These are phyloP conservation scores for Holacanthella duospinosa DNA, from an alignment of 2,888 invertebrate genomes.

Conservation along the genomic window DNA sequence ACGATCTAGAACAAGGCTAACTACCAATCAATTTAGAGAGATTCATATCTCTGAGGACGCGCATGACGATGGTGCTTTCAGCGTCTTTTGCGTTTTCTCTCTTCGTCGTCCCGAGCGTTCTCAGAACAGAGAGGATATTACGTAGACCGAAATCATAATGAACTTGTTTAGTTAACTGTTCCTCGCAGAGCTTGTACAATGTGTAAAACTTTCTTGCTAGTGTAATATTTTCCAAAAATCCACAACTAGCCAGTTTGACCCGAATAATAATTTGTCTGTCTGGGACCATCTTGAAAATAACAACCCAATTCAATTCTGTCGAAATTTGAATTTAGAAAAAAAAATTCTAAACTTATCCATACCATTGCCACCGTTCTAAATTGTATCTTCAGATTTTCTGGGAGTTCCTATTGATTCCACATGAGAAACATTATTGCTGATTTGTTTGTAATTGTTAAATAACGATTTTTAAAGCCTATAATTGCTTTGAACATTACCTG, in stretches of 20 bases:
- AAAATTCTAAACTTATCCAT: slow-evolving; percentile 26
- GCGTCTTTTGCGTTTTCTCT: slow-evolving; percentile 81
- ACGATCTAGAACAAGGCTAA: no score
- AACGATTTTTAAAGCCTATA: no score
- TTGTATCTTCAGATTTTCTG: slow-evolving; percentile 94
- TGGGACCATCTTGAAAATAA: slow-evolving; percentile 62
- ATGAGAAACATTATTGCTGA: no score
- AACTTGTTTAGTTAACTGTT: slow-evolving; percentile 93
- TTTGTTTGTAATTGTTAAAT: no score
- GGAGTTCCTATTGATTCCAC: slow-evolving; percentile 67
- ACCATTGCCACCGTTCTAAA: slow-evolving; percentile 98
- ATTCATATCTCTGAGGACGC: slow-evolving; percentile 93
- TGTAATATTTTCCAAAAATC: slow-evolving; percentile 89
- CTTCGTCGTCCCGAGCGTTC: slow-evolving; percentile 86
- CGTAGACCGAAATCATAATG: slow-evolving; percentile 94
- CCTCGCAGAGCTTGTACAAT: slow-evolving; percentile 90
- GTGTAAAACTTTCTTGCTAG: slow-evolving; percentile 93
- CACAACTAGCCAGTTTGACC: slow-evolving; percentile 90
- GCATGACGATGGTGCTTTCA: slow-evolving; percentile 92
- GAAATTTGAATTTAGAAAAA: not conserved
- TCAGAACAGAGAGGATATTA: slow-evolving; percentile 85
- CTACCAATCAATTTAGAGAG: slow-evolving; percentile 78
- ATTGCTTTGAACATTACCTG: no score
- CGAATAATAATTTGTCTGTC: slow-evolving; percentile 93
- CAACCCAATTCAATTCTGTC: not conserved